Evolutionary conservation across 2,888 invertebrate species (phyloP), one percentile per base, ranked within the genome.

Genomic region (Himalopsyche japonica): DNA sequence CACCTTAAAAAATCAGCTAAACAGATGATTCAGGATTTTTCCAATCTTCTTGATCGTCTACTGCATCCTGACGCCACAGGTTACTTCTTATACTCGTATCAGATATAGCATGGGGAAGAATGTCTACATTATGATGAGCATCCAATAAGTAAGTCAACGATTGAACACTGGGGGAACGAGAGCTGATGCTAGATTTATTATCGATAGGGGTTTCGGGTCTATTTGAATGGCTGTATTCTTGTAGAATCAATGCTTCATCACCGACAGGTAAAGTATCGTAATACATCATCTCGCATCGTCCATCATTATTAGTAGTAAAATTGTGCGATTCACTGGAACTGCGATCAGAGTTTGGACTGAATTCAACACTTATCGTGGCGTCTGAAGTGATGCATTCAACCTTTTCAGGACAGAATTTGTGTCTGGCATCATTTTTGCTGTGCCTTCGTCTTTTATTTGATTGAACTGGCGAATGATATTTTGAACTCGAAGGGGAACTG

Each of bases 31-130:
- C 92, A 27, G 92, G 91, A 88, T 91, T 91, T 88, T 91, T 91
- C 91, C 91, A 91, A n/a, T 91, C 85, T 89, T 92, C 92, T 43
- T 82, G 82, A 47, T 86, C 84, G 48, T 87, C 87, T 78, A 92
- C 88, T 86, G 92, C 92, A 90, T 92, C 91, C 89, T 92, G 92
- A 0, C 92, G 90, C 92, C 92, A 92, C 87, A 92, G 82, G 80
- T 89, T 89, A 85, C 92, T 90, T 84, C 89, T 88, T 83, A 89
- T 88, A 85, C 87, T 87, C 3, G 85, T 27, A 79, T 91, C 91
- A 49, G 90, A 88, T 76, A 89, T 86, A 86, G 90, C 90, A 88
- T 88, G 90, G 83, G 91, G 88, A 88, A 92, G 88, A 88, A 92
- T 90, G 81, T 91, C 90, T 91, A 92, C 85, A 88, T 91, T 91